These are phyloP conservation scores for Dione vanillae DNA, from an alignment of 2,888 invertebrate species.

Conservation along the genomic window DNA sequence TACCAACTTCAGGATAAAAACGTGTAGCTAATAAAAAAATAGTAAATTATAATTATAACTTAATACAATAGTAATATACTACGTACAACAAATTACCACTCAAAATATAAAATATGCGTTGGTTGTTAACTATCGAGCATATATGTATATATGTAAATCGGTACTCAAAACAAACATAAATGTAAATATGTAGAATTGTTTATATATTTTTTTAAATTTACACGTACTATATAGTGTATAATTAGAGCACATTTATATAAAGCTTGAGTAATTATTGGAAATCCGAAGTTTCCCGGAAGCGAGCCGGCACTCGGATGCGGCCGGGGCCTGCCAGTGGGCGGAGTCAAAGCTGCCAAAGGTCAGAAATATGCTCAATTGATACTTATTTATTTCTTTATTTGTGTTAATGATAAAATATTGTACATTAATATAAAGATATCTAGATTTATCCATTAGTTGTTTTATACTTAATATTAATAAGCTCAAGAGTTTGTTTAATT, in stretches of 20 bases:
- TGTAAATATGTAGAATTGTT: not conserved
- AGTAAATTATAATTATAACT: too few species aligned
- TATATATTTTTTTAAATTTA: not conserved
- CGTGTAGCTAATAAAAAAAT: too few species aligned
- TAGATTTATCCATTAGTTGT: not conserved
- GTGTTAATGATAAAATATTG: not conserved
- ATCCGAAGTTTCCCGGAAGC: slow-evolving; percentile 47
- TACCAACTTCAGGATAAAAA: too few species aligned
- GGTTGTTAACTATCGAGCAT: not conserved
- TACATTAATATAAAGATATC: not conserved
- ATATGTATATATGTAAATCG: not conserved
- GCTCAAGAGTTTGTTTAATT: too few species aligned
- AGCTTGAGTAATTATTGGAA: slow-evolving; percentile 53
- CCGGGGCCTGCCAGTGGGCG: slow-evolving; percentile 42
- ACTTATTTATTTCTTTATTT: not conserved
- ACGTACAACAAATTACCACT: not conserved
- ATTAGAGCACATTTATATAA: slow-evolving; percentile 48
- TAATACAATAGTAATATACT: too few species aligned
- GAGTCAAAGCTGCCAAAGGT: slow-evolving; percentile 31
- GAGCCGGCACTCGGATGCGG: slow-evolving; percentile 44
- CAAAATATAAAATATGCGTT: not conserved
- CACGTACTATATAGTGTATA: not conserved
- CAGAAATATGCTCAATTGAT: slow-evolving; percentile 29
- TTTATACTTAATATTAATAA: too few species aligned
- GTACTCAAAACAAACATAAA: not conserved